phyloP scores from a whole-genome alignment of 2,888 invertebrate species.

The Pterostichus madidus region DNA sequence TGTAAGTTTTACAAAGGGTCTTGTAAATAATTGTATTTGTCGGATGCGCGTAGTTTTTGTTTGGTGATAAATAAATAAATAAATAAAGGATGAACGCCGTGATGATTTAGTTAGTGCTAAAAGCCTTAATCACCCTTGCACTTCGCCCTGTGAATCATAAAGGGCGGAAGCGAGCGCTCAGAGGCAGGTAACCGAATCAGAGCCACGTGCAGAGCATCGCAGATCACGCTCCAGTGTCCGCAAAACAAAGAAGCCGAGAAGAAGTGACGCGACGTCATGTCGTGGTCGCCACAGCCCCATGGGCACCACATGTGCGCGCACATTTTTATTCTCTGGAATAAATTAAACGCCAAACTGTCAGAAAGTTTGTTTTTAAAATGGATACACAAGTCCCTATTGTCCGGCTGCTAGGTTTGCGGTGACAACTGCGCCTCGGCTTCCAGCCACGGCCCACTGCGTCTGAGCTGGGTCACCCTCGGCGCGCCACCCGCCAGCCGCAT shows the following conservation, averaged over 20 bases:
- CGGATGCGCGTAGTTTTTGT: neutral
- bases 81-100: slow-evolving; percentile 36
- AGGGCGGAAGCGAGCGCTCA: slow-evolving; percentile 1
- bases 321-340: slow-evolving; percentile 65
- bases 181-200: slow-evolving; percentile 70
- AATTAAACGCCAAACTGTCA: slow-evolving; percentile 67
- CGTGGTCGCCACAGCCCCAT: neutral
- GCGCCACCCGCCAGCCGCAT: neutral
- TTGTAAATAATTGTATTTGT: neutral
- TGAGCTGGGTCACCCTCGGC: slow-evolving; percentile 44
- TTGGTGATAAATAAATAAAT: slow-evolving; percentile 43
- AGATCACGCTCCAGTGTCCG: slow-evolving; percentile 32
- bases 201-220: slow-evolving; percentile 67
- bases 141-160: slow-evolving; percentile 23
- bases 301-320: slow-evolving; percentile 47
- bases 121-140: slow-evolving; percentile 43
- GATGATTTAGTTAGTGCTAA: slow-evolving; percentile 39
- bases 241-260: slow-evolving; percentile 54
- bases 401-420: slow-evolving; percentile 24
- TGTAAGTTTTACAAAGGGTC: too few species aligned
- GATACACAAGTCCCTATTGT: slow-evolving; percentile 62
- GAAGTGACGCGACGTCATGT: slow-evolving; percentile 44
- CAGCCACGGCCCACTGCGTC: slow-evolving; percentile 51
- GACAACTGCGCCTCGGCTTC: slow-evolving; percentile 49
- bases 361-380: slow-evolving; percentile 66